Percentiles rank a stretch among this genome's conserved stretches.
These are phyloP conservation scores for Catharus minimus DNA, from an alignment of 2,113 vertebrate species.

Conservation along the genomic window DNA sequence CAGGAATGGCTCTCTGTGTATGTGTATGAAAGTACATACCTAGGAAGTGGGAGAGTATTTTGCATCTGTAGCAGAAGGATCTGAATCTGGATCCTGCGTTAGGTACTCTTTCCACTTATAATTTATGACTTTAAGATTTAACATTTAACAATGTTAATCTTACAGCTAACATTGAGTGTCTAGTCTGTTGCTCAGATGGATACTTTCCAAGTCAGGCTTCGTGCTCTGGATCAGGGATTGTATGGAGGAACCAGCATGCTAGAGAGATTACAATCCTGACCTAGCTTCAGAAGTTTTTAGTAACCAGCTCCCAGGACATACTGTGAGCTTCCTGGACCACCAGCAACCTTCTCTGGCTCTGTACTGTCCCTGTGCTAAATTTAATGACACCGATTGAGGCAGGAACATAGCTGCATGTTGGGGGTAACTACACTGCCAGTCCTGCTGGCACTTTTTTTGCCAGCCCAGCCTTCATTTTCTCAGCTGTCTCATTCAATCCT, in stretches of 20 bases:
- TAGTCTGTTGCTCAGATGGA: background rate
- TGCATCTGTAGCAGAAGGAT: background rate
- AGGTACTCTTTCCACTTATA: background rate
- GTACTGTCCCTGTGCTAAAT: background rate
- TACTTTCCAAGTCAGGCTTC: background rate
- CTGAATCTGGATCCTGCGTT: background rate
- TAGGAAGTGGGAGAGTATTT: background rate
- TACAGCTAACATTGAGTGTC: fast-evolving
- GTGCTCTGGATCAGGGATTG: background rate
- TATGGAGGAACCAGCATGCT: background rate
- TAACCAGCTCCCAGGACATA: background rate
- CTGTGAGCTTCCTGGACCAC: background rate
- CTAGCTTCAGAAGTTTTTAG: background rate
- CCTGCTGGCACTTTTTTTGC: background rate
- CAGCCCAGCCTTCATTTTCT: background rate
- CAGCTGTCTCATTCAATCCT: background rate
- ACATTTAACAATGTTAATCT: background rate
- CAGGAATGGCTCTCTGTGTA: background rate
- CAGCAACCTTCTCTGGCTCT: background rate
- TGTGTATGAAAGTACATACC: background rate
- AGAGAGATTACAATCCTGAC: background rate
- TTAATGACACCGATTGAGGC: background rate
- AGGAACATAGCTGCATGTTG: background rate
- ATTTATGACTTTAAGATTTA: no score
- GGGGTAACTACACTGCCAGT: background rate